These are phyloP conservation scores for Dryomyza anilis DNA, from an alignment of 2,888 invertebrate species.

Conservation along the genomic window DNA sequence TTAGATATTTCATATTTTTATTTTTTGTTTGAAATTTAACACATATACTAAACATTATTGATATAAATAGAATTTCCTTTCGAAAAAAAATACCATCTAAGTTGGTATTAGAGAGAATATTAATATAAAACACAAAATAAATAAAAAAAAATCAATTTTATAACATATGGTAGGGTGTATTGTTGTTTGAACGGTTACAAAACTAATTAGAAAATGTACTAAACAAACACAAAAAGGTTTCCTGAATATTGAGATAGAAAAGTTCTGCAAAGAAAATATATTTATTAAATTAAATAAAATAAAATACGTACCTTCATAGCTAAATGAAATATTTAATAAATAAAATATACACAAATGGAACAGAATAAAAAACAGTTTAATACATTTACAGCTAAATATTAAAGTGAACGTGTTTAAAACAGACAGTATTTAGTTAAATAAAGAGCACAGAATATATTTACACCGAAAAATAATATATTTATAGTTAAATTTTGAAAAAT, in stretches of 20 bases:
- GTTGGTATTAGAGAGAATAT: no score
- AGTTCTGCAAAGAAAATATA: constrained; percentile 37
- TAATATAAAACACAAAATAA: no score
- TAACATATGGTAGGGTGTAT: neutral
- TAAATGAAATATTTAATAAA: constrained; percentile 12
- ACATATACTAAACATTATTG: no score
- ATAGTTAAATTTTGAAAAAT: constrained; percentile 20
- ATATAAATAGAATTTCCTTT: no score
- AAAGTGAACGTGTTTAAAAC: constrained; percentile 5
- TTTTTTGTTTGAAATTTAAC: no score
- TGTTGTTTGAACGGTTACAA: neutral
- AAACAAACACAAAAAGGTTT: constrained; percentile 28
- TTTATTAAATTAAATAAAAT: constrained; percentile 16
- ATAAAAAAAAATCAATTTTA: no score
- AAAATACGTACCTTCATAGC: no score
- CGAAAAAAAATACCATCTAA: no score
- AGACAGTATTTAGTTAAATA: neutral
- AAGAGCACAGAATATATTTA: constrained; percentile 18
- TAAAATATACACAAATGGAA: constrained; percentile 19
- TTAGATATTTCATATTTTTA: no score
- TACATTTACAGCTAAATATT: constrained; percentile 33
- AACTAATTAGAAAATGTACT: neutral
- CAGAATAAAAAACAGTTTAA: constrained; percentile 22
- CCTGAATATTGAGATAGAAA: constrained; percentile 2
- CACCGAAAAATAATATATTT: constrained; percentile 16